Conservation (phyloP, 2,888 invertebrate species). For the Plagodis pulveraria region DNA sequence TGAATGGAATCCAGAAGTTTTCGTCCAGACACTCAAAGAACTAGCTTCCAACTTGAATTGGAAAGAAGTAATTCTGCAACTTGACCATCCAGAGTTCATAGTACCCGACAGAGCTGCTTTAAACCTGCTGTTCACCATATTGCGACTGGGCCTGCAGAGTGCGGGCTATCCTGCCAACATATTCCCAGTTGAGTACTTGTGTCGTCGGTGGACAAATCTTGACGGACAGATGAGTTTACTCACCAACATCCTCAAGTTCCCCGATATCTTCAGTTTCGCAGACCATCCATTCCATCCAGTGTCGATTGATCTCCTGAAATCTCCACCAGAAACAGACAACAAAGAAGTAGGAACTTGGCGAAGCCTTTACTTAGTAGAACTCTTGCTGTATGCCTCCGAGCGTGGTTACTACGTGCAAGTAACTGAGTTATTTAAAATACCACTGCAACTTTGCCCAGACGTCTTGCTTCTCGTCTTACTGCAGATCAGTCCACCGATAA, state of each 20-base stretch:
- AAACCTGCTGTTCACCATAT: conserved; percentile 91
- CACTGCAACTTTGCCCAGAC: conserved; percentile 97
- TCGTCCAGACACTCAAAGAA: conserved; percentile 96
- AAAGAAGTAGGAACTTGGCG: conserved; percentile 97
- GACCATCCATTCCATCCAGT: conserved; percentile 96
- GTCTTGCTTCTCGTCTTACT: conserved; percentile 94
- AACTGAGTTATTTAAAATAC: conserved; percentile 95
- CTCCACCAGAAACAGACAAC: conserved; percentile 97
- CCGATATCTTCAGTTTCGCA: conserved; percentile 97
- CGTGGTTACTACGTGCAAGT: conserved; percentile 93
- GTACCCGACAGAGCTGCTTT: conserved; percentile 95
- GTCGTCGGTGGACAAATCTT: conserved; percentile 96
- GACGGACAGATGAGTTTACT: conserved; percentile 97
- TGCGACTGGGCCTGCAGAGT: conserved; percentile 92
- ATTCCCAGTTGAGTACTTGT: conserved; percentile 95
- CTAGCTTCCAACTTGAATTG: conserved; percentile 94
- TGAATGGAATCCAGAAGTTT: conserved; percentile 97
- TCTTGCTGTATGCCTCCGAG: conserved; percentile 94
- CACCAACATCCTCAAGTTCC: conserved; percentile 93
- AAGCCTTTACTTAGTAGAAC: conserved; percentile 95
- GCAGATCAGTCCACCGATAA: conserved; percentile 93
- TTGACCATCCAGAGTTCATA: conserved; percentile 96
- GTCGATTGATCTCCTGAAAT: conserved; percentile 94
- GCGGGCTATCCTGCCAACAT: conserved; percentile 88
- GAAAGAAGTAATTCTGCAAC: conserved; percentile 95